Percentiles rank a stretch among this genome's conserved stretches.
These are phyloP conservation scores for Corvus hawaiiensis DNA, from an alignment of 2,113 vertebrate species.

Conservation along the genomic window DNA sequence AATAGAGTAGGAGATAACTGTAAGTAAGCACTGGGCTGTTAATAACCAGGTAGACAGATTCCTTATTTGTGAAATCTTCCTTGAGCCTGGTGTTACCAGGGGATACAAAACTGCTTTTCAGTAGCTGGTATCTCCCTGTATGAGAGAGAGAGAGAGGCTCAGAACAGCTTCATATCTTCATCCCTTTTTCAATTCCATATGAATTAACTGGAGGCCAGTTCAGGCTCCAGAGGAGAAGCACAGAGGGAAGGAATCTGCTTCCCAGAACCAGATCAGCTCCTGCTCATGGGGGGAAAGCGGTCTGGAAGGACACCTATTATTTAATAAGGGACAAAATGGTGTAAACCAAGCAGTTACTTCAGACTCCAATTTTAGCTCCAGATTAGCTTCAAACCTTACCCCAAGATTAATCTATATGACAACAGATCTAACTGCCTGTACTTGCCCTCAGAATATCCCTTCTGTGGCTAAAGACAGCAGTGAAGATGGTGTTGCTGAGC, in stretches of 20 bases:
- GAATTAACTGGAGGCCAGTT: background rate
- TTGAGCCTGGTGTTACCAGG: conserved; percentile 49
- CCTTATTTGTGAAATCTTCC: background rate
- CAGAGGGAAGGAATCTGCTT: background rate
- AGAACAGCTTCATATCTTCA: conserved; percentile 10
- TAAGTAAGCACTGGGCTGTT: background rate
- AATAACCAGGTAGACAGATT: background rate
- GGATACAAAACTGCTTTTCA: conserved; percentile 50
- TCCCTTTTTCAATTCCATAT: background rate
- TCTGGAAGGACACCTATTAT: background rate
- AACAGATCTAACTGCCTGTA: background rate
- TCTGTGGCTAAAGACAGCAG: background rate
- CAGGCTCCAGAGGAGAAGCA: background rate
- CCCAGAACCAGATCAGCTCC: background rate
- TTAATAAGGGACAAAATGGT: background rate
- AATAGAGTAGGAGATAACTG: background rate
- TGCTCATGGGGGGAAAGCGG: background rate
- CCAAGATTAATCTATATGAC: background rate
- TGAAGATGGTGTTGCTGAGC: background rate
- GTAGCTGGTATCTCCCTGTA: background rate
- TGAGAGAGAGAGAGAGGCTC: background rate
- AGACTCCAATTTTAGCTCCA: background rate
- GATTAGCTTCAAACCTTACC: background rate
- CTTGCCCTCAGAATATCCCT: background rate
- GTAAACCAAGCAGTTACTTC: background rate